These are phyloP conservation scores for Drosophila mercatorum DNA, from an alignment of 2,888 invertebrate genomes.

Conservation along the genomic window DNA sequence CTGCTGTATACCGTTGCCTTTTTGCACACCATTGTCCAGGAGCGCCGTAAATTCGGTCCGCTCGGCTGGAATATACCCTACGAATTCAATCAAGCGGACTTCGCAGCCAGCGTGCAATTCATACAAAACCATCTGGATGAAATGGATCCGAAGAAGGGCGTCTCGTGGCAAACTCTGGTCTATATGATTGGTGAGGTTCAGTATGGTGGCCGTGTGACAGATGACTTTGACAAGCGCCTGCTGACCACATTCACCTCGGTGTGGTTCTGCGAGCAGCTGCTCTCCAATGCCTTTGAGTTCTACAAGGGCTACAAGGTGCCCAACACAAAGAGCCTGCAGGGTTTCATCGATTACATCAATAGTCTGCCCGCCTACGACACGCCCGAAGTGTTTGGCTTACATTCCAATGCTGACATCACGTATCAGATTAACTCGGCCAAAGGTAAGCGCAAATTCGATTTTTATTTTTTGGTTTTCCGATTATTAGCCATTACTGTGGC, in stretches of 20 bases:
- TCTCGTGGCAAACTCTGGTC: constrained; percentile 98
- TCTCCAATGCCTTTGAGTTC: constrained; percentile 95
- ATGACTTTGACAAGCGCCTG: constrained; percentile 97
- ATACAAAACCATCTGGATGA: constrained; percentile 98
- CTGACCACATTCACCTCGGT: constrained; percentile 96
- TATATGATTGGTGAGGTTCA: constrained; percentile 98
- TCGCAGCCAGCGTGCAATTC: constrained; percentile 97
- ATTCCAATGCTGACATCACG: constrained; percentile 98
- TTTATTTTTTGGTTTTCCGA: constrained; percentile 12
- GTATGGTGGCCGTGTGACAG: constrained; percentile 96
- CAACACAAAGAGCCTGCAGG: constrained; percentile 90
- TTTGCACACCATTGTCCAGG: constrained; percentile 97
- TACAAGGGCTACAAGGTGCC: constrained; percentile 97
- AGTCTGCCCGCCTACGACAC: constrained; percentile 93
- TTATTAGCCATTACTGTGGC: constrained; percentile 22
- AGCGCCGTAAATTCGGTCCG: constrained; percentile 97
- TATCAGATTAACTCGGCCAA: constrained; percentile 98
- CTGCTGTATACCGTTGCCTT: constrained; percentile 97
- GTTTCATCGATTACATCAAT: constrained; percentile 94
- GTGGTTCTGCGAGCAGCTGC: constrained; percentile 96
- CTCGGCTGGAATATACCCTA: constrained; percentile 99
- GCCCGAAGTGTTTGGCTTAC: constrained; percentile 98
- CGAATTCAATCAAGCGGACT: constrained; percentile 97
- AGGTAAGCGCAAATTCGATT: constrained; percentile 84
- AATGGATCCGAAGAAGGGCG: constrained; percentile 98